Evolutionary conservation across 2,888 invertebrate species (phyloP), one percentile per base, ranked within the genome.

Genomic region (Spilosoma lubricipeda): DNA sequence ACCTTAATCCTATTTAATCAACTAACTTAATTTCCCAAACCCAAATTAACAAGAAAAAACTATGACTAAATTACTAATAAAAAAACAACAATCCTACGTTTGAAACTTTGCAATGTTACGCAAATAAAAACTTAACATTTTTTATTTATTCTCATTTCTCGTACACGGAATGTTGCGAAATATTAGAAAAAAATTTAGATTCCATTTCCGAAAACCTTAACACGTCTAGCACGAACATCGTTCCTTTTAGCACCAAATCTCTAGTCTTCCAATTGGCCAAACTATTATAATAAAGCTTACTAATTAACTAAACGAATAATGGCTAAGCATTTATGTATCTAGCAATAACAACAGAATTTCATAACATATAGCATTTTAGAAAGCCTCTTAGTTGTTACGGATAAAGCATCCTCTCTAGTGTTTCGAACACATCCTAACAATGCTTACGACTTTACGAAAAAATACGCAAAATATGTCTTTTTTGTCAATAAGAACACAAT

Each of bases 41-140:
- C 95, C 95, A 95, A 95, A 93, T 94, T 94, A 95, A 95, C 94
- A 95, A 94, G 94, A 93, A 93, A 91, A 93, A 91, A 81, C 81
- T 93, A 94, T 90, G 74, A 87, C 93, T 94, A 95, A 92, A 89
- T 92, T 93, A 93, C 93, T 93, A 93, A 89, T 93, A 93, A 93
- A 48, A 93, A 93, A 95, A 95, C 94, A 95, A 95, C 95, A 93
- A 93, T 90, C 88, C 93, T 94, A 94, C 89, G 88, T 89, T 90
- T 84, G 88, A 92, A 91, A 90, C 88, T 89, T 94, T 94, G 95
- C 95, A 93, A 92, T 89, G 89, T 86, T 86, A 89, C 90, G 95
- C 95, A 95, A 95, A 95, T 92, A 92, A 94, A 95, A 95, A 95
- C 94, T 94, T 95, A 95, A 95, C 94, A 94, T 89, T 90, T 90